Base-by-base conservation (phyloP, 1,140 invertebrate species). In the Bombus soroeensis region DNA sequence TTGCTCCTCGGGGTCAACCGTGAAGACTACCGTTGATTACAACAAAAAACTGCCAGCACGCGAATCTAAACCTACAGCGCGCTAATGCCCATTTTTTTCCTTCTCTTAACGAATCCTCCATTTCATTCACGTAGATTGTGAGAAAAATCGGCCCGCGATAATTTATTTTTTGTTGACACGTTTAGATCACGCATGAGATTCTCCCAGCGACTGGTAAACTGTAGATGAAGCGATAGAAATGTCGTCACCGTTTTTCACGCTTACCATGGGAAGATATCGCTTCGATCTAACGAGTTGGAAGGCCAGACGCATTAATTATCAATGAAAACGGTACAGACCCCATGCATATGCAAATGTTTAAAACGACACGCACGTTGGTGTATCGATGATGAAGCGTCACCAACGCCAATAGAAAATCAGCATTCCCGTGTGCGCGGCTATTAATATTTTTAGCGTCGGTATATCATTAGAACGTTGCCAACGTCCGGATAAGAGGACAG, bases 281-380 rank as follows among this genome's bases (percentile, higher is more conserved):
- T 15, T n/a, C 57, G 57, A 78, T 78, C 81, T 74, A 59, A 75
- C 8, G 18, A 85, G 43, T 22, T 28, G 81, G 81, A 87, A 87
- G 85, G 85, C 59, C 81, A 76, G 8, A 41, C 53, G 81, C 81
- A 84, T 87, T 87, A 87, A 87, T 87, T 84, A 79, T 62, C 43
- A 62, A 41, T 37, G 62, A 66, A 73, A 22, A 18, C 47, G 28
- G 57, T 12, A 22, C 25, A 22, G 34, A 28, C 59, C 41, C 15
- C 77, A 39, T 81, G 41, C 25, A 62, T 66, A 85, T 59, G 84
- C 71, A 81, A 74, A 81, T 74, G 32, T 32, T 6, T 6, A 3
- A 18, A 34, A 15, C 47, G 15, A n/a, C 10, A 18, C n/a, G 10
- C 22, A 32, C 32, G 39, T 53, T 32, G 25, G 28, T n/a, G 15